These are phyloP conservation scores for Hepsetus odoe DNA, from an alignment of 2,113 vertebrate genomes.

Conservation along the genomic window DNA sequence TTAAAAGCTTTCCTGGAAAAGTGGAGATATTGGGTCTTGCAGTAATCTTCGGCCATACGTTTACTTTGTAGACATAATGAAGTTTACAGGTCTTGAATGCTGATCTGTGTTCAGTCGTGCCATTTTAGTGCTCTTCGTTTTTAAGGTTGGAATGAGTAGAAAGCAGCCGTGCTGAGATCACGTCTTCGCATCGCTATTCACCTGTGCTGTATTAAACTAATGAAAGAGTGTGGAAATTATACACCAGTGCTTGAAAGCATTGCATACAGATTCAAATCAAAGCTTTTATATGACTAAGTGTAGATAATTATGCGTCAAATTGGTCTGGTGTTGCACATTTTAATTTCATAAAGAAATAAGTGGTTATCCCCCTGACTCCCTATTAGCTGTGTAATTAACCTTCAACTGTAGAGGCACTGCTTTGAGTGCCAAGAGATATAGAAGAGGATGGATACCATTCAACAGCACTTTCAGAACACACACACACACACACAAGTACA, in stretches of 20 bases:
- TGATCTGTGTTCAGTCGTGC: neutral
- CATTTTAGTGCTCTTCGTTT: neutral
- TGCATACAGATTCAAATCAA: conserved; percentile 81
- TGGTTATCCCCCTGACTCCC: conserved; percentile 89
- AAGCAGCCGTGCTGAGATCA: conserved; percentile 5
- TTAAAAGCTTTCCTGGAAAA: too few species aligned
- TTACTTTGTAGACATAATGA: neutral
- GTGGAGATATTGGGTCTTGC: too few species aligned
- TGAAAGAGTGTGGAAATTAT: conserved; percentile 51
- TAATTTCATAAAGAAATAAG: conserved; percentile 94
- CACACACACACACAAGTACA: conserved; percentile 13
- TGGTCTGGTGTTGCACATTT: conserved; percentile 89
- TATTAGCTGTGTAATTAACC: conserved; percentile 96
- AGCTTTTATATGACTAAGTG: conserved; percentile 88
- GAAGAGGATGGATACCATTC: conserved; percentile 67
- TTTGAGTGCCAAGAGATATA: conserved; percentile 86
- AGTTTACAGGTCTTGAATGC: neutral
- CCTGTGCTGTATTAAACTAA: conserved; percentile 41
- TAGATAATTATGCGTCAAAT: conserved; percentile 93
- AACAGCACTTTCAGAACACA: neutral
- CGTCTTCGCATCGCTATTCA: conserved; percentile 21
- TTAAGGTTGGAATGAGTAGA: neutral
- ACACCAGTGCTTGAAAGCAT: conserved; percentile 41
- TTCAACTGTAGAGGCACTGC: conserved; percentile 84
- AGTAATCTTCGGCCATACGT: neutral